phyloP scores from a whole-genome alignment of 2,113 vertebrate genomes.

The Protobothrops mucrosquamatus region DNA sequence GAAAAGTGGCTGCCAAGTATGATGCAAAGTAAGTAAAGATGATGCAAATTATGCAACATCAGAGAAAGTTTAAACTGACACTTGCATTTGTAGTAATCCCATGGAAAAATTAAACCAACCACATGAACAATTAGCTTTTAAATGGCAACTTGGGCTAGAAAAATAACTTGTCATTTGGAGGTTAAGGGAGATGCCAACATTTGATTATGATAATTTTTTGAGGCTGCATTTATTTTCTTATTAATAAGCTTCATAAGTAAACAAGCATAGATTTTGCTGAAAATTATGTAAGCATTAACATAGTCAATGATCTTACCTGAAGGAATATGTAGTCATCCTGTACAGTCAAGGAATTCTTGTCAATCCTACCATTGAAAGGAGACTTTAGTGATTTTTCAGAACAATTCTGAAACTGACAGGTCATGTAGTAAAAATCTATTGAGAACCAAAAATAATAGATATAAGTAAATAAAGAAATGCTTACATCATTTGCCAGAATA shows the following conservation, averaged over 20 bases:
- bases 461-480: constrained; percentile 34
- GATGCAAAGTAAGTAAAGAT: neutral
- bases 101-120: neutral
- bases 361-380: constrained; percentile 82
- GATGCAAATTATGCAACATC: neutral
- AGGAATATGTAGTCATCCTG: constrained; percentile 93
- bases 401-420: constrained; percentile 88
- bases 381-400: constrained; percentile 77
- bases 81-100: neutral
- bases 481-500: constrained; percentile 33
- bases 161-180: neutral
- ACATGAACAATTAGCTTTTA: neutral
- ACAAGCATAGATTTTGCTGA: neutral
- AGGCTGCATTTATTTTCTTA: neutral
- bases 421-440: constrained; percentile 85
- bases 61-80: neutral
- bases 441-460: constrained; percentile 40
- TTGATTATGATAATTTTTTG: neutral
- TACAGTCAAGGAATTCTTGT: constrained; percentile 85
- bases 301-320: constrained; percentile 75
- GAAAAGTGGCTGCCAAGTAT: too few species aligned
- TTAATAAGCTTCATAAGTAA: neutral
- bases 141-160: neutral
- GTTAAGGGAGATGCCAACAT: neutral
- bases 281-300: neutral